Conservation (phyloP, 2,797 vertebrate genomes). For the Clarias fuscus region DNA sequence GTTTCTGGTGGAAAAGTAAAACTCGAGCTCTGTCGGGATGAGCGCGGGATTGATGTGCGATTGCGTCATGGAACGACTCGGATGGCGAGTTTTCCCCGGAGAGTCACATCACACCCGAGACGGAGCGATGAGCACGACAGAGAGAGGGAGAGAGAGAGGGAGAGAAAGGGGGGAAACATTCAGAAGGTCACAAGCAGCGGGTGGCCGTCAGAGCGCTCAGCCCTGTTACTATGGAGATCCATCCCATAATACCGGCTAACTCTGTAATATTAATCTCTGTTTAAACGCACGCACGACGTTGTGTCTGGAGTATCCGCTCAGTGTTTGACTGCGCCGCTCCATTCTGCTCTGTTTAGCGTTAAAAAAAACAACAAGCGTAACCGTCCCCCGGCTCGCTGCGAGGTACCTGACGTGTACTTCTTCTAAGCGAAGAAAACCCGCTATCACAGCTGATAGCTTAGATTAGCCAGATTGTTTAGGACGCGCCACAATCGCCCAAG, state of each 20-base stretch:
- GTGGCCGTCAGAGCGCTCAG: conserved; percentile 76
- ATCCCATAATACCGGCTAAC: conserved; percentile 57
- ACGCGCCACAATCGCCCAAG: not conserved
- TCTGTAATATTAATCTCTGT: conserved; percentile 33
- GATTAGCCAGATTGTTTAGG: not conserved
- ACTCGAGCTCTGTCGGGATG: not conserved
- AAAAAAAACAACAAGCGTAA: not conserved
- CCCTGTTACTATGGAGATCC: conserved; percentile 63
- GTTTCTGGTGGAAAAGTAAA: not conserved
- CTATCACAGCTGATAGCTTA: not conserved
- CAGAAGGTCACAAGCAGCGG: conserved; percentile 82
- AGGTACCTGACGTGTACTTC: not conserved
- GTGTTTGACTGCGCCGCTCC: conserved; percentile 8
- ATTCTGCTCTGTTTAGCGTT: not conserved
- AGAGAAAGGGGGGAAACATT: conserved; percentile 76
- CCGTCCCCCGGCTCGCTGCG: not conserved
- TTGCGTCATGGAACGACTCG: not conserved
- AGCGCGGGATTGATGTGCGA: not conserved
- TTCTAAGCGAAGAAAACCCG: not conserved
- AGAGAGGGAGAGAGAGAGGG: conserved; percentile 49
- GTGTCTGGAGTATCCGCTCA: not conserved
- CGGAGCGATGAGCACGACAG: not conserved
- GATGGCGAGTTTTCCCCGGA: not conserved
- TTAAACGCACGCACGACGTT: not conserved
- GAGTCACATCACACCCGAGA: conserved; percentile 18